These are phyloP conservation scores for Passer montanus DNA, from an alignment of 2,113 vertebrate genomes.

Conservation along the genomic window DNA sequence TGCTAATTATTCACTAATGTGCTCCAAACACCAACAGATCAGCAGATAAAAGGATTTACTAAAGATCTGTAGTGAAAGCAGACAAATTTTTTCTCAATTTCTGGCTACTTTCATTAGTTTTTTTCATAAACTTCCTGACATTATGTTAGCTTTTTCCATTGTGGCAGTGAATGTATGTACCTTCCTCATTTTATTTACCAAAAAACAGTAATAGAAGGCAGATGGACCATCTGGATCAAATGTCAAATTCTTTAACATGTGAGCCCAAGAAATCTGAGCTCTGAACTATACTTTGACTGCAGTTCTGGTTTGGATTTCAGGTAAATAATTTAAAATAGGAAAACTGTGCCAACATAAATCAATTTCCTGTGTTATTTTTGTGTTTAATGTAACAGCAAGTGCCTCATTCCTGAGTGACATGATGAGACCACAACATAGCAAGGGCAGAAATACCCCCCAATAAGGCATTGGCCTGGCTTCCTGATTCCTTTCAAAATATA, in stretches of 20 bases:
- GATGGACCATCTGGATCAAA: conserved; percentile 55
- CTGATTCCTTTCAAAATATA: conserved; percentile 49
- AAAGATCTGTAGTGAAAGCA: not conserved
- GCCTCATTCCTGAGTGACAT: conserved; percentile 64
- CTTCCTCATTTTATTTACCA: conserved; percentile 27
- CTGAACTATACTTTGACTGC: conserved; percentile 47
- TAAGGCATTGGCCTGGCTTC: conserved; percentile 33
- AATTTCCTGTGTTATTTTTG: conserved; percentile 64
- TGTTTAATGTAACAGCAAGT: conserved; percentile 65
- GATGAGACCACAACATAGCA: conserved; percentile 59
- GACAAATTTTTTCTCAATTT: not conserved
- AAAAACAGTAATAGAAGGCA: conserved; percentile 51
- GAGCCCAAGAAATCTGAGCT: conserved; percentile 44
- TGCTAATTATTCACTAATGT: not conserved
- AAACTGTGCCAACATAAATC: conserved; percentile 70
- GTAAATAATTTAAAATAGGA: conserved; percentile 67
- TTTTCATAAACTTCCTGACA: not conserved
- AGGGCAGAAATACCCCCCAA: conserved; percentile 48
- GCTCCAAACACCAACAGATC: not conserved
- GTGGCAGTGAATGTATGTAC: not conserved
- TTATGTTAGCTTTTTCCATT: not conserved
- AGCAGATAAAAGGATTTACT: not conserved
- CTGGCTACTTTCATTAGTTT: not conserved
- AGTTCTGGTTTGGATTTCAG: conserved; percentile 68
- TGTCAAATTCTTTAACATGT: not conserved